Percentiles rank a stretch among this genome's conserved stretches.
Conservation (phyloP, 2,797 vertebrate genomes). For the Pangasius larnaudii region DNA sequence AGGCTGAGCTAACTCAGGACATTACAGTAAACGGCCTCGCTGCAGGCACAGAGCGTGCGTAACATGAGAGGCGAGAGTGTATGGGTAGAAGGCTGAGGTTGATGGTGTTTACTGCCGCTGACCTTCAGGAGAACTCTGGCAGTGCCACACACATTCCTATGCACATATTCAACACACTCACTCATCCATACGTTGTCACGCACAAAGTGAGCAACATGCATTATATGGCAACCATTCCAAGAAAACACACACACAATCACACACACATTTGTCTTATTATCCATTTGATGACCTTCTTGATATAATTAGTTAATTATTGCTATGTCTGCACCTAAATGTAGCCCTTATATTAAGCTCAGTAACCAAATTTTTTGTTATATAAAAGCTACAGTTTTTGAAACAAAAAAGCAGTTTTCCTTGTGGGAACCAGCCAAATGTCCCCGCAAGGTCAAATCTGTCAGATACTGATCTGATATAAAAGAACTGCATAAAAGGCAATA, state of each 20-base stretch:
- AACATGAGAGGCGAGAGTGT: not conserved
- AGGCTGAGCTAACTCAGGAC: not conserved
- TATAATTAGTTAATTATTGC: not conserved
- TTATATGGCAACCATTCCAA: not conserved
- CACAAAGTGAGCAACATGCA: not conserved
- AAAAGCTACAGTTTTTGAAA: not conserved
- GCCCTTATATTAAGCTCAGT: not conserved
- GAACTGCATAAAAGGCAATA: not conserved
- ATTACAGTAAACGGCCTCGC: not conserved
- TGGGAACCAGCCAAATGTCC: not conserved
- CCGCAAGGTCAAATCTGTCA: not conserved
- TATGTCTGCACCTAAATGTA: not conserved
- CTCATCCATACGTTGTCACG: not conserved
- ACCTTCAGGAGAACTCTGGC: slow-evolving; percentile 45
- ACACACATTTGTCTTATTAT: slow-evolving; percentile 30
- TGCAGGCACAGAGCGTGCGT: not conserved
- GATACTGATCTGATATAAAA: no score
- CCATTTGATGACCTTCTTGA: not conserved
- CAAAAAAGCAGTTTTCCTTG: not conserved
- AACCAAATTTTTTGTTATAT: not conserved
- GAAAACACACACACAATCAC: slow-evolving; percentile 43
- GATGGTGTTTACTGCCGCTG: slow-evolving; percentile 34
- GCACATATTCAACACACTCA: slow-evolving; percentile 36
- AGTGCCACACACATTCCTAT: slow-evolving; percentile 16
- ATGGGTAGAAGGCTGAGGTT: not conserved